Conservation (phyloP, 92 coral and sea anemone genomes). For the Porites evermanni region DNA sequence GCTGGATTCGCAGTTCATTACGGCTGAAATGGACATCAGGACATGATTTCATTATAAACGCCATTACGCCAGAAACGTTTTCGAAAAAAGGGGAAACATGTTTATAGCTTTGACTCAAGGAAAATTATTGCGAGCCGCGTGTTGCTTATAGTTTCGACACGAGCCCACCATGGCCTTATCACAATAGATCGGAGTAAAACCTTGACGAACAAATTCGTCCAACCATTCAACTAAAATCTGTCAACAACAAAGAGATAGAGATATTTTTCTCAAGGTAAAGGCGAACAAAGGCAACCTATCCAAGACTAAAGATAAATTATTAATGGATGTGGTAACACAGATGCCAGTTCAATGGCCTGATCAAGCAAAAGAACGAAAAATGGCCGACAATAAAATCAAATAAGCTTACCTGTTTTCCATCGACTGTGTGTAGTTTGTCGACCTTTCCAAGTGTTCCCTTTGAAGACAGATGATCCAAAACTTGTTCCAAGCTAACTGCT, state of each 20-base stretch:
- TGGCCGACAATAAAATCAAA: slow-evolving; percentile 22
- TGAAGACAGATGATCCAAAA: slow-evolving; percentile 94
- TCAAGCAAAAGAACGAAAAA: slow-evolving; percentile 24
- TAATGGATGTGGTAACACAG: slow-evolving; percentile 28
- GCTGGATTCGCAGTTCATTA: background rate
- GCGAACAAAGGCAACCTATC: slow-evolving; percentile 35
- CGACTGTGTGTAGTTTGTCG: slow-evolving; percentile 90
- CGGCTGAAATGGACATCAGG: background rate
- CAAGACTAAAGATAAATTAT: slow-evolving; percentile 41
- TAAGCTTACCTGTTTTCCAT: slow-evolving; percentile 81
- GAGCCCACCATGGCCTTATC: slow-evolving; percentile 6
- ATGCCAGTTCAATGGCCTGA: slow-evolving; percentile 20
- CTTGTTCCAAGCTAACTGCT: slow-evolving; percentile 91
- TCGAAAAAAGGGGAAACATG: background rate
- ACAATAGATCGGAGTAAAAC: slow-evolving; percentile 18
- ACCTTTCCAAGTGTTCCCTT: slow-evolving; percentile 98
- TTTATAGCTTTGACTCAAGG: background rate
- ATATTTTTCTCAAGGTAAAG: background rate
- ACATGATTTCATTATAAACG: too few species aligned
- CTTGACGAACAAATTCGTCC: background rate
- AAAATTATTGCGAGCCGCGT: slow-evolving; percentile 19
- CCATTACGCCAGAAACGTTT: background rate
- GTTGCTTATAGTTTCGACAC: slow-evolving; percentile 32
- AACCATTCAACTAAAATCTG: background rate
- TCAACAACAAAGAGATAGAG: background rate